Base-by-base conservation (phyloP, 2,888 invertebrate genomes). In the Bombylius discolor region DNA sequence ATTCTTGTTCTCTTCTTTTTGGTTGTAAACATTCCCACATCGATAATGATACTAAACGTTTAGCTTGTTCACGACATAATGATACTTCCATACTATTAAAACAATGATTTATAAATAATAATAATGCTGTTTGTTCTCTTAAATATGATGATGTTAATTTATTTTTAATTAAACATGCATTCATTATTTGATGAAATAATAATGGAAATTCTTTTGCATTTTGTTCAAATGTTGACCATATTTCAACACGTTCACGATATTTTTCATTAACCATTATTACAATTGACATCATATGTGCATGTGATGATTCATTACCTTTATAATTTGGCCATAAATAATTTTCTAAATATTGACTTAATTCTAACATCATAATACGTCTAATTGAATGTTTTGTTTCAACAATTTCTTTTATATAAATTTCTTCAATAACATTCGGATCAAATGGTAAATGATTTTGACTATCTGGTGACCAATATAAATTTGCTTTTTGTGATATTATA, bases 201-300 rank as follows among this genome's bases (percentile, higher is more conserved):
- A 81, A 82, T 0, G 85, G 79, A 70, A 93, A 93, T 60, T 89
- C 81, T 4, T 84, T 81, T 0, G 87, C 83, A 55, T 81, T 78
- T 62, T 84, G 84, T 59, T 88, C 82, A 66, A 97, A 94, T 64
- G 89, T 87, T 77, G 89, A 85, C 98, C 98, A 99, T 5, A 96
- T 93, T 59, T 90, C 91, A 9, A 98, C 95, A 53, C 98, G 78
- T 74, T 99, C 99, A 3, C 98, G 79, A 68, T 96, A 95, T 72
- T 99, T 99, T 71, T 99, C 98, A 77, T 99, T 99, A 49, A 98
- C 85, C 91, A 99, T 94, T 1, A 92, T 87, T n/a, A 95, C 89
- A 61, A 99, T 93, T 0, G 97, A 96, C 84, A 99, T 84, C 67
- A 96, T 82, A 71, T 97, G 96, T n/a, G 88, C 84, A 65, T 86